Percentiles rank a stretch among this genome's conserved stretches.
phyloP scores from a whole-genome alignment of 2,888 invertebrate genomes.

The Drosophila ustulata region DNA sequence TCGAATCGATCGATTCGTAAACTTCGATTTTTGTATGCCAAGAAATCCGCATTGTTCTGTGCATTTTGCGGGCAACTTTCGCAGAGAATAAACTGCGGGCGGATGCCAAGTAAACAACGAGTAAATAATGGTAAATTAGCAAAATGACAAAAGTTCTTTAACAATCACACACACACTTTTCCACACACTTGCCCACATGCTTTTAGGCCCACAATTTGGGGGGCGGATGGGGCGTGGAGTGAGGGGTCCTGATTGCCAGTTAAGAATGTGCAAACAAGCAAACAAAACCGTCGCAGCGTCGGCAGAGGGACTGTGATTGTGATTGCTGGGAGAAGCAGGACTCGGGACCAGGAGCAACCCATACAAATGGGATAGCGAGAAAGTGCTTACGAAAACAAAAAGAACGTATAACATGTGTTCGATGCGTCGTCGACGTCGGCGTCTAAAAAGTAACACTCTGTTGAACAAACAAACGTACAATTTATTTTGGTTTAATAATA shows the following conservation, averaged over 20 bases:
- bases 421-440: slow-evolving; percentile 26
- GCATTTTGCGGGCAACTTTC: slow-evolving; percentile 3
- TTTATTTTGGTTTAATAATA: slow-evolving; percentile 70
- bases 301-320: slow-evolving; percentile 56
- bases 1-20: no score
- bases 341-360: slow-evolving; percentile 2
- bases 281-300: slow-evolving; percentile 56
- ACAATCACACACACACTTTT: slow-evolving; percentile 41
- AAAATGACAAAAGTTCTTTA: slow-evolving; percentile 68
- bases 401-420: slow-evolving; percentile 60
- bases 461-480: slow-evolving; percentile 66
- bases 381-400: slow-evolving; percentile 70
- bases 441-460: slow-evolving; percentile 65
- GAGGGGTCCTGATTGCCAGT: slow-evolving; percentile 66
- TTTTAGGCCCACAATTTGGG: slow-evolving; percentile 33
- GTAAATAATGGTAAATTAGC: slow-evolving; percentile 73
- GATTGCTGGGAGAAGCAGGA: slow-evolving; percentile 40
- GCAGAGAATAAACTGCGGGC: slow-evolving; percentile 20
- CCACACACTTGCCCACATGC: slow-evolving; percentile 10
- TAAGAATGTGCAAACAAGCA: slow-evolving; percentile 75
- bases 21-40: not conserved
- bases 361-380: slow-evolving; percentile 28
- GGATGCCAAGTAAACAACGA: slow-evolving; percentile 59
- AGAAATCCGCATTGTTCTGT: not conserved
- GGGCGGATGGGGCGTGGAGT: slow-evolving; percentile 6